Evolutionary conservation across 2,888 invertebrate species (phyloP).

Genomic region (Drosophila subsilvestris): DNA sequence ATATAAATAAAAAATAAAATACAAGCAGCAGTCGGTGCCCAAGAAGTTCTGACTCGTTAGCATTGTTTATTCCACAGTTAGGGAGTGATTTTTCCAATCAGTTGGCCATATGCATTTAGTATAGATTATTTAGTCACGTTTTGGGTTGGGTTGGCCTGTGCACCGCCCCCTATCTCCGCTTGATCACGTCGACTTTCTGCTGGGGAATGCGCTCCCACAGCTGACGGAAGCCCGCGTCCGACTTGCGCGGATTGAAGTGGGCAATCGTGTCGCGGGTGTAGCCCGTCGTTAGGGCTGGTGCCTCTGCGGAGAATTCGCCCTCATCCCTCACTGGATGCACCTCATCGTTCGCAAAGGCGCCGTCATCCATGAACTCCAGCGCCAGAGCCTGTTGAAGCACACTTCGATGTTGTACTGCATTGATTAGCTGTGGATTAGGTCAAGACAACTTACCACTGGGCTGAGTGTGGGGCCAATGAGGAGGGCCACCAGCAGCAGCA

Average conservation of each 20-base stretch:
- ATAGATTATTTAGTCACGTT: neutral
- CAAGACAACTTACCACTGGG: neutral
- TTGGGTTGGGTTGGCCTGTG: neutral
- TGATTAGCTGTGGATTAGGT: neutral
- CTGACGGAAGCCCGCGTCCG: constrained; percentile 57
- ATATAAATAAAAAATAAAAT: neutral
- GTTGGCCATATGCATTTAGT: too few species aligned
- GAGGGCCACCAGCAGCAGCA: constrained; percentile 7
- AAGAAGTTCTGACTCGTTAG: too few species aligned
- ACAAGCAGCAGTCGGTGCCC: too few species aligned
- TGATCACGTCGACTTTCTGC: constrained; percentile 65
- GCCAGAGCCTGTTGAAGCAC: constrained; percentile 27
- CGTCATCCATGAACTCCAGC: constrained; percentile 62
- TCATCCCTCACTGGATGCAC: constrained; percentile 13
- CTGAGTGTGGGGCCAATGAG: neutral
- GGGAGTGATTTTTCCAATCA: too few species aligned
- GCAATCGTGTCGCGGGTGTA: constrained; percentile 63
- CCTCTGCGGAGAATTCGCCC: constrained; percentile 50
- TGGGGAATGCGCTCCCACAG: constrained; percentile 58
- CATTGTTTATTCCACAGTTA: too few species aligned
- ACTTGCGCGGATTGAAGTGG: constrained; percentile 63
- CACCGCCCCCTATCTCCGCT: constrained; percentile 21
- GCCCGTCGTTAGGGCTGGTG: constrained; percentile 47
- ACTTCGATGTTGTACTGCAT: neutral
- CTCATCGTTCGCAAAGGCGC: constrained; percentile 32